Evolutionary conservation across 2,888 invertebrate genomes (phyloP).

Genomic region (Brachyopa scutellaris): DNA sequence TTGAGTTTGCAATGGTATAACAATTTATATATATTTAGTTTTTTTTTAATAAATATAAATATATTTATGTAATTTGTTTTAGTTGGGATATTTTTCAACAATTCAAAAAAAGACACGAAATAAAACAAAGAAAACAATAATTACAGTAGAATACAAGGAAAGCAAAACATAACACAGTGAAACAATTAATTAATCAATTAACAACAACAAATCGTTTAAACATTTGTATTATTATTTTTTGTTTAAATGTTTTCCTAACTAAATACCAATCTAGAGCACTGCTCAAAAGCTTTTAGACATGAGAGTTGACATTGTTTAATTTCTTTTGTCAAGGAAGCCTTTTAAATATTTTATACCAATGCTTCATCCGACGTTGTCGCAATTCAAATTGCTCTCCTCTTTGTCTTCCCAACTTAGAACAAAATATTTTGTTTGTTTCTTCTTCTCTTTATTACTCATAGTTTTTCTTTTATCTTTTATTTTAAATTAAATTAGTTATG

Average conservation of each 20-base stretch:
- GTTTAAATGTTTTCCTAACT: slow-evolving; percentile 32
- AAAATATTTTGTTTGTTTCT: neutral
- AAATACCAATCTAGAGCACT: slow-evolving; percentile 61
- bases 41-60: slow-evolving; percentile 36
- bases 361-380: slow-evolving; percentile 7
- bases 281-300: slow-evolving; percentile 56
- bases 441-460: slow-evolving; percentile 15
- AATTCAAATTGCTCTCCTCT: slow-evolving; percentile 25
- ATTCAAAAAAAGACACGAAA: slow-evolving; percentile 9
- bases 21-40: slow-evolving; percentile 46
- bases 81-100: slow-evolving; percentile 39
- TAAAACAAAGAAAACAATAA: slow-evolving; percentile 5
- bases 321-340: slow-evolving; percentile 47
- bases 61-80: slow-evolving; percentile 5
- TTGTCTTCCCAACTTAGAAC: slow-evolving; percentile 25
- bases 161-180: slow-evolving; percentile 42
- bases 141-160: slow-evolving; percentile 9
- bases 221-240: slow-evolving; percentile 14
- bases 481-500: slow-evolving; percentile 56
- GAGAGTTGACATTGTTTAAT: slow-evolving; percentile 43
- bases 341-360: slow-evolving; percentile 56
- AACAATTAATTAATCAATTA: slow-evolving; percentile 66
- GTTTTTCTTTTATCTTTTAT: slow-evolving; percentile 10
- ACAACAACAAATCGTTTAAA: slow-evolving; percentile 64
- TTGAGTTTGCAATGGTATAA: slow-evolving; percentile 68